Percentiles rank a stretch among this genome's conserved stretches.
Evolutionary conservation across 2,888 invertebrate genomes (phyloP).

Genomic region (Ornithoptera priamus): DNA sequence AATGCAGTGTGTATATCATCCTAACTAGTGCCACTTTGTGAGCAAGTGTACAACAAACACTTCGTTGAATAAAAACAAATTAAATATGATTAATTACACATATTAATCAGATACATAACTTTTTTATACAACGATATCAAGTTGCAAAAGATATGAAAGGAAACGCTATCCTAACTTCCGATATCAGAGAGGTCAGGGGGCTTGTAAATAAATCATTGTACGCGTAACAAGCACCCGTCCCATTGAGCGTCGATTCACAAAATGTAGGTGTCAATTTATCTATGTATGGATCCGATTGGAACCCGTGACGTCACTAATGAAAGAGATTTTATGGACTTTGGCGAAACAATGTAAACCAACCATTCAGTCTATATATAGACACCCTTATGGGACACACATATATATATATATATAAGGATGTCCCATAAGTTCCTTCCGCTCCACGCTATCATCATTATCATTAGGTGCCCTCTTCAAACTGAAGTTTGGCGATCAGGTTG

Average conservation of each 20-base stretch:
- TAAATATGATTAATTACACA: too few relatives aligned
- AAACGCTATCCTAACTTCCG: constrained; percentile 11
- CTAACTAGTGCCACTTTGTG: too few relatives aligned
- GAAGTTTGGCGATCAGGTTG: too few relatives aligned
- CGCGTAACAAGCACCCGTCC: background rate
- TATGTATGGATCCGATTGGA: background rate
- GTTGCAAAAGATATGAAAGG: background rate
- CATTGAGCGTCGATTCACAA: constrained; percentile 6
- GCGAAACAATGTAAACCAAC: background rate
- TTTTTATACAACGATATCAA: constrained; percentile 5
- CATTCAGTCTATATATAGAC: too few relatives aligned
- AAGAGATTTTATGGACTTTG: background rate
- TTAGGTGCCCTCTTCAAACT: too few relatives aligned
- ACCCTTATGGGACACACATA: too few relatives aligned
- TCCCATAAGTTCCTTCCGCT: too few relatives aligned
- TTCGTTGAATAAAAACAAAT: too few relatives aligned
- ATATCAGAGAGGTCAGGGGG: constrained; percentile 5
- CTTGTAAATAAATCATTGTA: constrained; percentile 13
- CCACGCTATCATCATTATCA: too few relatives aligned
- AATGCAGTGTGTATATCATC: too few relatives aligned
- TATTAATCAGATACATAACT: background rate
- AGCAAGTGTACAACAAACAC: too few relatives aligned
- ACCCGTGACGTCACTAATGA: background rate
- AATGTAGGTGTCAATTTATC: constrained; percentile 1
- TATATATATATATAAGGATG: too few relatives aligned